phyloP scores from a whole-genome alignment of 2,113 vertebrate species.

The Helogale parvula region DNA sequence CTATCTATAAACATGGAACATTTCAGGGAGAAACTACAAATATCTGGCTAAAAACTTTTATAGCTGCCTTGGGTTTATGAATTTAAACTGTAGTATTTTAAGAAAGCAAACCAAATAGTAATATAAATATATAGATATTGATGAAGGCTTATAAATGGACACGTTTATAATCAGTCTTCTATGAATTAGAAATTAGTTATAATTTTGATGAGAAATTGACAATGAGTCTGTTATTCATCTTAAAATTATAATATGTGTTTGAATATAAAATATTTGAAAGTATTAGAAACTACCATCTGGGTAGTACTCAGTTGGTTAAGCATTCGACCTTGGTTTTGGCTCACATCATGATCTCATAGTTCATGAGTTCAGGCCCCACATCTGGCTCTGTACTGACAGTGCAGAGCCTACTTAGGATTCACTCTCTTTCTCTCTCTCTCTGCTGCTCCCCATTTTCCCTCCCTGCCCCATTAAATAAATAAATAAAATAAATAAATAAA shows the following conservation, averaged over 20 bases:
- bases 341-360: too few relatives aligned
- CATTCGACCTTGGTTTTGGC: too few relatives aligned
- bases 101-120: background rate
- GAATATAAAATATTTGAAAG: background rate
- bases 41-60: conserved; percentile 1
- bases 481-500: too few relatives aligned
- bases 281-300: background rate
- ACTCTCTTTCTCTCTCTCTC: too few relatives aligned
- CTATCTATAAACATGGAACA: background rate
- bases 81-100: background rate
- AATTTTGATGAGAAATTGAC: conserved; percentile 11
- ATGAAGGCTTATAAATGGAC: conserved; percentile 26
- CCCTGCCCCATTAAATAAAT: too few relatives aligned
- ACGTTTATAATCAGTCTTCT: conserved; percentile 56
- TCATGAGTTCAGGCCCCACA: too few relatives aligned
- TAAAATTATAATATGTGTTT: background rate
- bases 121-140: background rate
- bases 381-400: too few relatives aligned
- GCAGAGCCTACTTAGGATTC: too few relatives aligned
- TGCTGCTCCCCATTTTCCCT: too few relatives aligned
- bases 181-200: conserved; percentile 57
- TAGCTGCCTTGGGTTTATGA: background rate
- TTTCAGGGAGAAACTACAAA: background rate
- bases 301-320: too few relatives aligned
- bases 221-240: background rate